Base-by-base conservation (phyloP, 2,113 vertebrate species). In the Channa maculata region DNA sequence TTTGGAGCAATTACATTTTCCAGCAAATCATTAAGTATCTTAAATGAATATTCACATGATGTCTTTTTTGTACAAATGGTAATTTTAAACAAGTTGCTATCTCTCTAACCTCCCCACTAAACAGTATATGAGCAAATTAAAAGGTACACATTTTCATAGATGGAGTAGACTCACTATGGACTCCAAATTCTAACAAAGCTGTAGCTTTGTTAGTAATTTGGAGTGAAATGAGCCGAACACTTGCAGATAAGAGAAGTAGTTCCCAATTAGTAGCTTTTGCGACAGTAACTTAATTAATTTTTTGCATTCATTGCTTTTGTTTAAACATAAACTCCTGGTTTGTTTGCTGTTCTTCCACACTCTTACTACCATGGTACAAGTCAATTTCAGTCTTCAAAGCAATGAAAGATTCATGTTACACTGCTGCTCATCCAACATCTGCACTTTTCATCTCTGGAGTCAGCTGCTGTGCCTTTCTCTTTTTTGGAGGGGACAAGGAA, bases 241-340 rank as follows among this genome's bases (percentile, higher is more conserved):
- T 48, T 75, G 65, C 61, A 64, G 59, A 61, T 65, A 11, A 62
- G 51, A 65, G 4, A 71, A 11, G 11, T 45, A 39, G 50, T 33
- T 77, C 50, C 15, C 61, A 12, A 78, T 67, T 59, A 66, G 14
- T 4, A 57, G 43, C 57, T 74, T 59, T 13, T 75, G 70, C 54
- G 46, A 57, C 48, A 48, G 41, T 60, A 53, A 15, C 15, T 58
- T 61, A 50, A 84, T 86, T 58, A 37, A 74, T 13, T 53, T 37
- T 75, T 62, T 66, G 12, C 49, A 54, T 77, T 54, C 63, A 41
- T 39, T 34, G n/a, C 38, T 58, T 8, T 8, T 11, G 50, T 59
- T 48, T 55, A 41, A 71, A 50, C 64, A 58, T 44, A 11, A 50
- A 13, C 50, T 53, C 44, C 8, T 65, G 14, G 11, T 64, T 43